Conservation (phyloP, 2,113 vertebrate species). For the Stegostoma tigrinum region DNA sequence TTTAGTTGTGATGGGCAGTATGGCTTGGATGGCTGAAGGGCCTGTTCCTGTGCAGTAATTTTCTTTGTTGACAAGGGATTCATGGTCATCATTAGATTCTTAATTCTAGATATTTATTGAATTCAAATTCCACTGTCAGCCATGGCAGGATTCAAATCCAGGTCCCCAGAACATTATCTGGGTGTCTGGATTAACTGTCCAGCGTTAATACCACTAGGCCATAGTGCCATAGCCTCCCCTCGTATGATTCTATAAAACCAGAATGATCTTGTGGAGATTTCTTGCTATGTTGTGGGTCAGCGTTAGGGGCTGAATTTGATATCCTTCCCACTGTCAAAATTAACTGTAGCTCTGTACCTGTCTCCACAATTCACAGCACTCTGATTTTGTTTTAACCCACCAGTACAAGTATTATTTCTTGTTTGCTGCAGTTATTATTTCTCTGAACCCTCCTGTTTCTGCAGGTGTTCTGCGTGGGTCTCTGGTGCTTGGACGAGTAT, state of each 20-base stretch:
- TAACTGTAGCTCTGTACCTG: background rate
- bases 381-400: background rate
- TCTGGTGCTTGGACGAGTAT: constrained; percentile 96
- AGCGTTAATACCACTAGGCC: too few species aligned
- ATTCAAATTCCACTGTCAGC: too few species aligned
- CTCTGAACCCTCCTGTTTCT: background rate
- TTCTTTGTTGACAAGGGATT: too few species aligned
- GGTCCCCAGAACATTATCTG: too few species aligned
- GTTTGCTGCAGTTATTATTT: background rate
- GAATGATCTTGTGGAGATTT: background rate
- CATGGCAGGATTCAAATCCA: too few species aligned
- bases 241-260: background rate
- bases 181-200: too few species aligned
- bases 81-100: too few species aligned
- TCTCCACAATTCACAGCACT: background rate
- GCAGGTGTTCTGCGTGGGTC: constrained; percentile 88
- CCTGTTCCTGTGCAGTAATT: too few species aligned
- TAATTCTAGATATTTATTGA: too few species aligned
- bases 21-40: too few species aligned
- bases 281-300: background rate
- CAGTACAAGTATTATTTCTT: background rate
- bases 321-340: background rate
- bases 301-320: background rate
- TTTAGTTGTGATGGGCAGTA: too few species aligned
- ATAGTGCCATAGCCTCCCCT: too few species aligned